Base-by-base conservation (phyloP, 2,888 invertebrate genomes). In the Cinara cedri region DNA sequence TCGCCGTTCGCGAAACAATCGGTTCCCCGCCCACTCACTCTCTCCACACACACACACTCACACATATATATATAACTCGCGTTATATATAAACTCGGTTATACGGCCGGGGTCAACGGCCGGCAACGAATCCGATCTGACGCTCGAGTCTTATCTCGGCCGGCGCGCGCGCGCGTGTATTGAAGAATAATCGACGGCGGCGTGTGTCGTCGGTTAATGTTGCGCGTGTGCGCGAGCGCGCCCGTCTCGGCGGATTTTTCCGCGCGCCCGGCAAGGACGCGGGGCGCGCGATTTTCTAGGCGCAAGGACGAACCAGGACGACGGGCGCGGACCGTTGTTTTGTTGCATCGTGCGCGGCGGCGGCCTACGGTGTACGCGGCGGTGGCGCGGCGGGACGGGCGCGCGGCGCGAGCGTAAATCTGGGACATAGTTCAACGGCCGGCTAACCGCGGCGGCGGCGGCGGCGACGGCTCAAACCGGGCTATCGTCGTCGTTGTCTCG, bases 401-500 rank as follows among this genome's bases (percentile, higher is more conserved):
- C 60, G 51, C 49, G 16, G 72, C 49, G 26, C n/a, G 21, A n/a
- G 49, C 49, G 21, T 62, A 44, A 68, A 78, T 78, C 49, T 70
- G 78, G 78, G 78, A 62, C 78, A 78, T 62, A 78, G 68, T 78
- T 78, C 78, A 78, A 78, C 78, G 78, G 70, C 78, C 78, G 78
- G 72, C 72, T 62, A 74, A 63, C 57, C 82, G 83, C 72, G 70
- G 42, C n/a, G 51, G 34, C 34, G 34, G 34, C 42, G 70, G 46
- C 10, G 34, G 34, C 42, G 70, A 21, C 10, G 60, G 70, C 55
- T 57, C 76, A 78, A 78, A 66, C 78, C 62, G 42, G 72, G 72
- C 62, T 49, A 51, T 54, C 87, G 84, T 88, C 87, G 85, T 89
- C 89, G 85, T 19, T 14, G 62, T 54, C 51, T 54, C 19, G 54